Evolutionary conservation across 2,888 invertebrate species (phyloP), one percentile per base, ranked within the genome.

Genomic region (Xanthorhoe spadicearia): DNA sequence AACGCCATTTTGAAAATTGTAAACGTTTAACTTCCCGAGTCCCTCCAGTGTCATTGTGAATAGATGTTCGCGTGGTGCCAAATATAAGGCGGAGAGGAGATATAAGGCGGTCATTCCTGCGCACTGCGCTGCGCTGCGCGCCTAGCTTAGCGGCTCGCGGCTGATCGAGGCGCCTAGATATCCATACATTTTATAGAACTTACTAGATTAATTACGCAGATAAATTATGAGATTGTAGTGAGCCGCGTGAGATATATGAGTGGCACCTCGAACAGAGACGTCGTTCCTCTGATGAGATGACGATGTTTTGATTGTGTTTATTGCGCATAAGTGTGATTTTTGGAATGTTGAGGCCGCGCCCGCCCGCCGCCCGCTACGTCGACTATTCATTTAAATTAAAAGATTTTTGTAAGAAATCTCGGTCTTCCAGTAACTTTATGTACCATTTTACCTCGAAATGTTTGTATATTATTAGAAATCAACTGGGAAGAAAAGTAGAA

Each of bases 31-130:
- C 70, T 80, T 82, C 80, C 83, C 79, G 72, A 78, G 68, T 80
- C 83, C 85, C 82, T 85, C 86, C 85, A 81, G 76, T 60, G 60
- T 52, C 74, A 70, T 69, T 68, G 68, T 69, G 68, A 70, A 61
- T 68, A 65, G 71, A 17, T 19, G 60, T 48, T 54, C 46, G 62
- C 66, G 61, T 2, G 63, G 50, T 51, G 62, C 61, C 65, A 50
- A 59, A 62, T 18, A 3, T 18, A 51, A 75, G 77, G 78, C 74
- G 78, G 77, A 77, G 79, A 78, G 80, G 74, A 76, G 51, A 66
- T 81, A 85, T 86, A 85, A 87, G n/a, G n/a, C n/a, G n/a, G 88
- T 88, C 87, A 88, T 87, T 88, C 88, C 88, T 84, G 80, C 81
- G 81, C 80, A 82, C 76, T 75, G 74, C 79, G 80, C 7, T 32